Evolutionary conservation across 2,888 invertebrate genomes (phyloP).

Genomic region (Cheiracanthium punctorium): DNA sequence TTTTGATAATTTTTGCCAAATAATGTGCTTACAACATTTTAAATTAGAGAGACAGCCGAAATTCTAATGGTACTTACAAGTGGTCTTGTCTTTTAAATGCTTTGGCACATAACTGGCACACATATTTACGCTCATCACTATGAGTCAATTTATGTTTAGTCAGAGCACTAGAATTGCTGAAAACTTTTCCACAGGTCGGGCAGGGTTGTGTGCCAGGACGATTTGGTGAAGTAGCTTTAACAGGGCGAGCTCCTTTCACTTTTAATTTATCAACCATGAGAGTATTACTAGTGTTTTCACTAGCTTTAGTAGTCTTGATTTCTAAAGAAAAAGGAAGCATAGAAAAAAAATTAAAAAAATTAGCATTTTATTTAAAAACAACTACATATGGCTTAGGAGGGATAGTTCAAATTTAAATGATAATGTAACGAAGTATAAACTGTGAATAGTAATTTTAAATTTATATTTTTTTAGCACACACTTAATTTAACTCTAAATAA

Average conservation of each 20-base stretch:
- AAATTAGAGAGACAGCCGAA: background rate
- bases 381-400: too few relatives aligned
- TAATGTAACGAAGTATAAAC: too few relatives aligned
- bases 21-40: too few relatives aligned
- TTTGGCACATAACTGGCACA: constrained; percentile 95
- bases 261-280: constrained; percentile 77
- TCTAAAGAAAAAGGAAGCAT: constrained; percentile 31
- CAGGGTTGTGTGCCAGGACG: constrained; percentile 94
- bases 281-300: constrained; percentile 44
- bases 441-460: too few relatives aligned
- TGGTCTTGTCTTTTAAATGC: constrained; percentile 99
- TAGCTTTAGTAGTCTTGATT: constrained; percentile 46
- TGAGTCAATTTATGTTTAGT: constrained; percentile 98
- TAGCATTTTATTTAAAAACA: too few relatives aligned
- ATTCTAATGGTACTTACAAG: constrained; percentile 83
- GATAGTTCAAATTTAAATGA: too few relatives aligned
- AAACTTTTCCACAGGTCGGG: constrained; percentile 96
- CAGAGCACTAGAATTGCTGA: constrained; percentile 96
- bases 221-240: constrained; percentile 91
- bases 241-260: constrained; percentile 82
- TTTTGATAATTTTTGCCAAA: too few relatives aligned
- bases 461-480: too few relatives aligned
- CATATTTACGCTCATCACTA: constrained; percentile 97
- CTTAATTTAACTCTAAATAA: too few relatives aligned
- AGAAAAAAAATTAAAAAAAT: too few relatives aligned